Conservation (phyloP, 2,113 vertebrate genomes). For the Elachura formosa region DNA sequence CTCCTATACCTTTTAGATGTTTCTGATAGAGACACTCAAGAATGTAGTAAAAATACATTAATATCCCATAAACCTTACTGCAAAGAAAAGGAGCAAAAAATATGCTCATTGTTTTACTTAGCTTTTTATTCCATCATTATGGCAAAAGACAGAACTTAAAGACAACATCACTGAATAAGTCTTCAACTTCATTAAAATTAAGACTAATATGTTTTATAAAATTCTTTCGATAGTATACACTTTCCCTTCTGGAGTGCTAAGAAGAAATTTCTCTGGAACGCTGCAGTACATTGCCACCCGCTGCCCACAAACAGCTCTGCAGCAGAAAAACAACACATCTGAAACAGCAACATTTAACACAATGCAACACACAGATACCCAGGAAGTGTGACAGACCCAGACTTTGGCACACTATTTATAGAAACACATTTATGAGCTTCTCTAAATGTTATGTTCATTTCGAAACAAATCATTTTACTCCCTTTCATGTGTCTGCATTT, state of each 20-base stretch:
- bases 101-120: constrained; percentile 47
- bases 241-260: constrained; percentile 54
- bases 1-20: neutral
- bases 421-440: constrained; percentile 23
- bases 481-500: neutral
- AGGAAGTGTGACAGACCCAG: constrained; percentile 8
- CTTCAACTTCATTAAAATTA: constrained; percentile 64
- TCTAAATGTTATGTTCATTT: neutral
- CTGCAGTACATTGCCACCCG: constrained; percentile 64
- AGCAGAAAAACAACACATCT: constrained; percentile 12
- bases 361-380: neutral
- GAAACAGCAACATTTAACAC: constrained; percentile 37
- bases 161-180: constrained; percentile 73
- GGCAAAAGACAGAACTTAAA: constrained; percentile 80
- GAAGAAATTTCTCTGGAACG: constrained; percentile 41
- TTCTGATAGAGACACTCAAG: neutral
- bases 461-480: too few relatives aligned
- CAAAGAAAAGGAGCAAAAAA: constrained; percentile 14
- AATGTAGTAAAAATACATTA: neutral
- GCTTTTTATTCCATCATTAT: constrained; percentile 77
- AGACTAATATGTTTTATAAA: constrained; percentile 62
- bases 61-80: neutral
- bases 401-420: constrained; percentile 62
- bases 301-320: constrained; percentile 49
- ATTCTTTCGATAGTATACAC: constrained; percentile 45